Conservation (phyloP, 2,113 vertebrate species). For the Dromas ardeola region DNA sequence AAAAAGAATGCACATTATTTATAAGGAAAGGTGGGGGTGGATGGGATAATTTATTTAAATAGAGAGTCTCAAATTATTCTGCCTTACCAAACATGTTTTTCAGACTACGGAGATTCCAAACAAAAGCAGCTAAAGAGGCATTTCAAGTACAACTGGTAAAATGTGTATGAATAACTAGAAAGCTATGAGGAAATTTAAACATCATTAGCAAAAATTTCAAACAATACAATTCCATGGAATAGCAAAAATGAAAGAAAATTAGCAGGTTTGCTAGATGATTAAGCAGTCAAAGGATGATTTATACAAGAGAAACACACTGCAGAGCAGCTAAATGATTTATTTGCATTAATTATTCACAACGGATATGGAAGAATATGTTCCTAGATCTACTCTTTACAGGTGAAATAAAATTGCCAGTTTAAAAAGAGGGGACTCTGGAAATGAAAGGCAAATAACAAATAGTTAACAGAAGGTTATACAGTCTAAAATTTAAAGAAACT, state of each 20-base stretch:
- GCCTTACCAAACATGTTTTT: background rate
- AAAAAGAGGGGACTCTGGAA: background rate
- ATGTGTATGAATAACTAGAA: background rate
- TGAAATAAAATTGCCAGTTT: background rate
- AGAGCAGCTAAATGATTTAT: background rate
- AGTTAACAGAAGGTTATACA: background rate
- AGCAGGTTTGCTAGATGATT: background rate
- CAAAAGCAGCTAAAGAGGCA: background rate
- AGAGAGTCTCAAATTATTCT: background rate
- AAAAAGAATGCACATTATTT: background rate
- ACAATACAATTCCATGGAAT: background rate
- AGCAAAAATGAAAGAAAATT: conserved; percentile 9
- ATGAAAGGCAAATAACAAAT: background rate
- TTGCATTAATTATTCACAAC: background rate
- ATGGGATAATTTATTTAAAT: background rate
- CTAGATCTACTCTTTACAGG: background rate
- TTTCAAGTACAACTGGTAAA: background rate
- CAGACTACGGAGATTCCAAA: background rate
- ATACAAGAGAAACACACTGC: background rate
- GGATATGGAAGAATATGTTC: background rate
- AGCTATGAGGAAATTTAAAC: background rate
- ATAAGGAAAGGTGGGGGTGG: background rate
- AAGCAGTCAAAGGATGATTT: background rate
- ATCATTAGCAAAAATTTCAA: background rate
- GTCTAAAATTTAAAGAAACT: background rate